Base-by-base conservation (phyloP, 2,113 vertebrate species). In the Fulica atra region DNA sequence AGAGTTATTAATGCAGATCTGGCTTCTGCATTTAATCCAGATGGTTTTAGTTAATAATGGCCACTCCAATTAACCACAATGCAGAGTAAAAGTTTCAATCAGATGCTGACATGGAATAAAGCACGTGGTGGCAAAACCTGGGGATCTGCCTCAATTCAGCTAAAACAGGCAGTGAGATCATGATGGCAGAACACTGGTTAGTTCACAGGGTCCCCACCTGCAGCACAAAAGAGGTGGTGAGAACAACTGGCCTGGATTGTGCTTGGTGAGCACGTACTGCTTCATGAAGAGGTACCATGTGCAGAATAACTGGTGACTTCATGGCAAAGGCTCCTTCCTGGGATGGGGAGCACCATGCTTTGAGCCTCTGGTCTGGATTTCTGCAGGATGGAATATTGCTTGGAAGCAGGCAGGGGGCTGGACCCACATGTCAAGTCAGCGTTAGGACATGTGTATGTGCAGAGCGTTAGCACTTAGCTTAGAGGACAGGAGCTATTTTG, bases 231-330 rank as follows among this genome's bases (percentile, higher is more conserved):
- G 28, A 70, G 40, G 0, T 8, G 59, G 26, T 10, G 36, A 38
- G n/a, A 38, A 3, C n/a, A 59, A 40, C n/a, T 69, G 57, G 7
- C 26, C 36, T 19, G 12, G 38, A 4, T 1, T 1, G 38, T 16
- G 6, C 12, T 0, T 33, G 21, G 64, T 53, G 71, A n/a, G 4
- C 23, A 1, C 46, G 4, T 1, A 0, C 13, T 42, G 33, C 8
- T 56, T 31, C 61, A 33, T 8, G 40, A 12, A 7, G 35, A 5
- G 3, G 19, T 1, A 24, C 42, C 5, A 0, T 61, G 26, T 73
- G 51, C 40, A 64, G 57, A 35, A 33, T 11, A 29, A 50, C 3
- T 0, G 6, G 10, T 0, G 5, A 4, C 10, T 46, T 17, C 19
- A 17, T 5, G 51, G 13, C 28, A 26, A 36, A 33, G 44, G 33